A percentile compares a stretch with the other conserved stretches of the same genome.
Conservation (phyloP, 2,888 invertebrate species). For the Saturnia pavonia region DNA sequence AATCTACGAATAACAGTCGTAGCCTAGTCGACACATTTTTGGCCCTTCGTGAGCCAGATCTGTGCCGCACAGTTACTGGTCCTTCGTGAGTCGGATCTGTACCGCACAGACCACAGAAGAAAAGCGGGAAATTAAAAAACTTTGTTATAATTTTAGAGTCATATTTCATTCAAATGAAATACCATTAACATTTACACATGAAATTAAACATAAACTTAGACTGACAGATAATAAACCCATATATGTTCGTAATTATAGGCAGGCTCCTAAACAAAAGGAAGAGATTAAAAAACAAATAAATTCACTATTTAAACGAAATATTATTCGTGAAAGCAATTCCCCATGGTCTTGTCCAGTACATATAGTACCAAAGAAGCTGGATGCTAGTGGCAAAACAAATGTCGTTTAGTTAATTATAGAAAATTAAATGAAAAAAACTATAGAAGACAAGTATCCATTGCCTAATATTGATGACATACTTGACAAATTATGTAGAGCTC, state of each 20-base stretch:
- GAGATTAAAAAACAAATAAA: conserved; percentile 25
- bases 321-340: conserved; percentile 21
- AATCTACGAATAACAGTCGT: too few species aligned
- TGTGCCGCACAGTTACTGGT: too few species aligned
- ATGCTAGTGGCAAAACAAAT: conserved; percentile 28
- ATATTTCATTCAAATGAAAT: conserved; percentile 44
- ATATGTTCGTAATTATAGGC: conserved; percentile 26
- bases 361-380: conserved; percentile 23
- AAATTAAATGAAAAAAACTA: conserved; percentile 24
- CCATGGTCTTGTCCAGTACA: conserved; percentile 24
- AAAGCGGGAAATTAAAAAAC: conserved; percentile 31
- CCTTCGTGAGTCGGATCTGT: too few species aligned
- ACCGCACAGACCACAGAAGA: conserved; percentile 47
- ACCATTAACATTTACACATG: conserved; percentile 40
- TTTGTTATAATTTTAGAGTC: conserved; percentile 40
- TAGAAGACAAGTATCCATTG: conserved; percentile 24
- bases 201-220: conserved; percentile 47
- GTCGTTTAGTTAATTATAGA: conserved; percentile 36
- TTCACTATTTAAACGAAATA: conserved; percentile 18
- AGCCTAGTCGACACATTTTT: too few species aligned
- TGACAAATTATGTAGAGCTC: conserved; percentile 27
- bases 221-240: conserved; percentile 31
- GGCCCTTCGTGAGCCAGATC: too few species aligned
- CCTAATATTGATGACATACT: conserved; percentile 23
- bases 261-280: conserved; percentile 18